phyloP scores from a whole-genome alignment of 2,113 vertebrate species.

The Gyps fulvus region DNA sequence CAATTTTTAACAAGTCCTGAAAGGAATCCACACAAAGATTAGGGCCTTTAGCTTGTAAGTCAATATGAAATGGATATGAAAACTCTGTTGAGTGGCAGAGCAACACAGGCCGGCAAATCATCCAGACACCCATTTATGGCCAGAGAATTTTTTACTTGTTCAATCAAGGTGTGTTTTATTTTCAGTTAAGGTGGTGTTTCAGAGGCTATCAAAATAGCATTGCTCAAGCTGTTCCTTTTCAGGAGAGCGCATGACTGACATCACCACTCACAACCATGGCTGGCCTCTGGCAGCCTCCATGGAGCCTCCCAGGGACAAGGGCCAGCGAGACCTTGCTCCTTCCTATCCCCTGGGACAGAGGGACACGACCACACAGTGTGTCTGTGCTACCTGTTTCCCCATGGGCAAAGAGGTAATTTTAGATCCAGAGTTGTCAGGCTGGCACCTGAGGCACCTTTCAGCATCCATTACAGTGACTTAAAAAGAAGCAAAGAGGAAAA shows the following conservation, averaged over 20 bases:
- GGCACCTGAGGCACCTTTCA: not conserved
- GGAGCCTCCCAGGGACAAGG: not conserved
- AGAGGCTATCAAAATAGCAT: not conserved
- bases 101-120: not conserved
- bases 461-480: not conserved
- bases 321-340: not conserved
- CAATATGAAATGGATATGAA: not conserved
- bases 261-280: rapidly evolving
- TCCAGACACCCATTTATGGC: not conserved
- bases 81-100: not conserved
- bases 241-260: rapidly evolving
- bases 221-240: not conserved
- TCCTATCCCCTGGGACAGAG: not conserved
- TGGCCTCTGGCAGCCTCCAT: not conserved
- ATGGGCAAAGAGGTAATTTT: not conserved
- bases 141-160: not conserved
- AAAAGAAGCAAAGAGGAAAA: not conserved
- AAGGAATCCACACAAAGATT: not conserved
- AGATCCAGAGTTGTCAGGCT: not conserved
- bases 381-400: not conserved
- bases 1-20: not conserved
- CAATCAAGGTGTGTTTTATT: not conserved
- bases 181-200: not conserved
- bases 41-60: not conserved
- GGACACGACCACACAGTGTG: rapidly evolving